Conservation (phyloP, 2,797 vertebrate species). For the Sparus aurata region DNA sequence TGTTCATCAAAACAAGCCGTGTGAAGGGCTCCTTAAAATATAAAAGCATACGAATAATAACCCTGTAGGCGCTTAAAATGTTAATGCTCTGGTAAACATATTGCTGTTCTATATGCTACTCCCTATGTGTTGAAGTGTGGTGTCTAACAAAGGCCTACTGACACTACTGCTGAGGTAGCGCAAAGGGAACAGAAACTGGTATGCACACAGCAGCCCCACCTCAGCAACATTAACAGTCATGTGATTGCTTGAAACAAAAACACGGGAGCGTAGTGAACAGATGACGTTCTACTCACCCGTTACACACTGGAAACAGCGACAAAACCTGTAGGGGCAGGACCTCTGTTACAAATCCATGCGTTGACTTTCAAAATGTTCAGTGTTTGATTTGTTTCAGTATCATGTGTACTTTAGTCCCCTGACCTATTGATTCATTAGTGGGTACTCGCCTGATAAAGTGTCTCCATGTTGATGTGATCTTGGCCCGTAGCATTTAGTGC, state of each 20-base stretch:
- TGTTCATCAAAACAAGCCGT: neutral
- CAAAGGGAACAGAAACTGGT: constrained; percentile 43
- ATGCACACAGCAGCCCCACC: constrained; percentile 17
- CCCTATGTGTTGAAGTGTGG: constrained; percentile 13
- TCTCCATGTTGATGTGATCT: constrained; percentile 85
- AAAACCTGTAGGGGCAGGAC: constrained; percentile 76
- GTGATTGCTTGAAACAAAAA: constrained; percentile 34
- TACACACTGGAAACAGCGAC: constrained; percentile 81
- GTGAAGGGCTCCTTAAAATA: neutral
- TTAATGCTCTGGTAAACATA: neutral
- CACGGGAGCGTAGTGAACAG: neutral
- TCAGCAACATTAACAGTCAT: constrained; percentile 30
- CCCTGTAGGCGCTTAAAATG: neutral
- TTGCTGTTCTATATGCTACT: neutral
- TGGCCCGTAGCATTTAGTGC: constrained; percentile 92
- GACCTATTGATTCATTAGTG: neutral
- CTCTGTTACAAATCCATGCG: constrained; percentile 13
- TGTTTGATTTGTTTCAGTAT: neutral
- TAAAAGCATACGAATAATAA: neutral
- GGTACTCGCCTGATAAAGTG: constrained; percentile 89
- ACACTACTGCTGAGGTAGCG: constrained; percentile 24
- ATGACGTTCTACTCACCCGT: constrained; percentile 73
- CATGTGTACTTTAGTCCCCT: neutral
- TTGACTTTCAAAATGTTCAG: neutral
- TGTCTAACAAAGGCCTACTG: constrained; percentile 48